Base-by-base conservation (phyloP, 53 echinoderm and acorn worm species). In the Zoroaster sp. region DNA sequence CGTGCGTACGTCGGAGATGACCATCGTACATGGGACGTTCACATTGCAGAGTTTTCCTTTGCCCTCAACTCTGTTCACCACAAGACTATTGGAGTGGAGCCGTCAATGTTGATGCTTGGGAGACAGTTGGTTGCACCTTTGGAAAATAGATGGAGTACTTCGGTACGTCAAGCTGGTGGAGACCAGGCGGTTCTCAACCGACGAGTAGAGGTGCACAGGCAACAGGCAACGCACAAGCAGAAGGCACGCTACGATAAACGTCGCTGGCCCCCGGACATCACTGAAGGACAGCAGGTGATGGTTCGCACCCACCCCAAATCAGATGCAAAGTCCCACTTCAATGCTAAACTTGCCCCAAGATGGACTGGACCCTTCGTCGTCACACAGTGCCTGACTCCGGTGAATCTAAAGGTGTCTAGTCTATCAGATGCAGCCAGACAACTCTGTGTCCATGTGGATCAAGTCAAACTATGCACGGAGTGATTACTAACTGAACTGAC, bases 21-120 rank as follows among this genome's bases (percentile, higher is more conserved):
- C 40, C 93, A 90, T n/a, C 76, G 82, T 12, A 14, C 39, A 53
- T 92, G 92, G 92, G 71, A 88, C 69, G 55, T 73, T 4, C 83
- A 83, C 21, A 39, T 83, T 31, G 66, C 83, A 15, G 83, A 83
- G 13, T 49, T 70, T 35, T 35, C 51, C 40, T 87, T 87, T 51
- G 87, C 87, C 10, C 33, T 86, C 8, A 86, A 86, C 86, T 18
- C 86, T n/a, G 39, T 38, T 7, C 14, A 3, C 4, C 87, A 87
- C 37, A 73, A 87, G 20, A 72, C 87, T 5, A 71, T 47, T 12
- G 73, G 73, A 46, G 71, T 73, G 21, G 72, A 42, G 28, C 87
- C 87, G 11, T 40, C 87, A 15, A 9, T 42, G 2, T 30, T 73
- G 11, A 86, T 86, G 86, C 68, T 86, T 69, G 70, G 70, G 12